Evolutionary conservation across 2,113 vertebrate genomes (phyloP).

Genomic region (Tor tambroides): DNA sequence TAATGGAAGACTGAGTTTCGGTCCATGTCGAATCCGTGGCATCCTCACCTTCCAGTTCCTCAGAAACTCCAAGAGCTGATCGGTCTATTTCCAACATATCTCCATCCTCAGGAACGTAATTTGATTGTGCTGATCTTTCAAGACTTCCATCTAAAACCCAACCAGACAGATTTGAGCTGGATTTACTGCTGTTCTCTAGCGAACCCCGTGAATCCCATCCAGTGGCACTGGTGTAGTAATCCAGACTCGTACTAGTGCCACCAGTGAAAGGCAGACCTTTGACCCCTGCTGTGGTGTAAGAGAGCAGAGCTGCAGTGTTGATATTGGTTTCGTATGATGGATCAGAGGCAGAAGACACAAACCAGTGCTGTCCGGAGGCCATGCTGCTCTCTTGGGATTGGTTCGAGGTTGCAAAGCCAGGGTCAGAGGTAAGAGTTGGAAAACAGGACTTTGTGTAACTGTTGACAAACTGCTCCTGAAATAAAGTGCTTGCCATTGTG

Average conservation of each 20-base stretch:
- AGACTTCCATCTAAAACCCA: conserved; percentile 77
- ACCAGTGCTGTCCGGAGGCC: conserved; percentile 84
- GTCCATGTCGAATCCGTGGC: conserved; percentile 84
- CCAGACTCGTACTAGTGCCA: conserved; percentile 77
- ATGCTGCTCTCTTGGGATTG: conserved; percentile 76
- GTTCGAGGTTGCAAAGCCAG: conserved; percentile 66
- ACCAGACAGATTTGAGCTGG: conserved; percentile 78
- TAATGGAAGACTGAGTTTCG: conserved; percentile 83
- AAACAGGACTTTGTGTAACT: conserved; percentile 86
- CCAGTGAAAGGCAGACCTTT: conserved; percentile 81
- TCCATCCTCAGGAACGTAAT: conserved; percentile 77
- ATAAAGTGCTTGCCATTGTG: conserved; percentile 82
- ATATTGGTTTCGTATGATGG: conserved; percentile 85
- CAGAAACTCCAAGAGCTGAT: conserved; percentile 77
- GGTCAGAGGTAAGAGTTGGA: conserved; percentile 75
- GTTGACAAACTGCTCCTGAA: conserved; percentile 86
- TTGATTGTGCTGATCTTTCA: conserved; percentile 66
- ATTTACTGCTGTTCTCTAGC: conserved; percentile 77
- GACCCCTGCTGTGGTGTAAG: conserved; percentile 82
- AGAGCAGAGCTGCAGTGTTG: conserved; percentile 67
- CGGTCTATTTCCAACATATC: conserved; percentile 75
- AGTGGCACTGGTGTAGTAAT: conserved; percentile 83
- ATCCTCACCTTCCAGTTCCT: conserved; percentile 84
- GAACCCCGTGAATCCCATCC: conserved; percentile 82
- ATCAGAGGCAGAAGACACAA: conserved; percentile 72